Evolutionary conservation across 2,797 vertebrate species (phyloP).

Genomic region (Mycteria americana): DNA sequence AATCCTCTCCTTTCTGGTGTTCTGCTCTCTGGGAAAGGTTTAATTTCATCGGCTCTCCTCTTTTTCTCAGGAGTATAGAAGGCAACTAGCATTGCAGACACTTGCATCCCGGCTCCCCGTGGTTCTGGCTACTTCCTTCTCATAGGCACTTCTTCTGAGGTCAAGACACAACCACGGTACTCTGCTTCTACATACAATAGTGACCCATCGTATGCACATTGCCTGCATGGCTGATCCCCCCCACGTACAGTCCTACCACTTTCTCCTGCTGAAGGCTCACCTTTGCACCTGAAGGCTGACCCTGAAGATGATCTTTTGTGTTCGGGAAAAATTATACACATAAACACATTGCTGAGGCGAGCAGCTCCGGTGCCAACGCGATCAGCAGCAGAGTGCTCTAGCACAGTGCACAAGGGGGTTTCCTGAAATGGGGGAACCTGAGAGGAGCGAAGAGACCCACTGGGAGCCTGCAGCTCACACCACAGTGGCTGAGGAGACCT

Average conservation of each 20-base stretch:
- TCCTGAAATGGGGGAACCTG: neutral
- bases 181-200: neutral
- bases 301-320: neutral
- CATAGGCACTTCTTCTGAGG: neutral
- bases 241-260: neutral
- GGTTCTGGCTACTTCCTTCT: neutral
- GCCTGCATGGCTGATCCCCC: neutral
- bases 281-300: neutral
- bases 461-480: fast-evolving
- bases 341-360: neutral
- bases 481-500: neutral
- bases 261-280: neutral
- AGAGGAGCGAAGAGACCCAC: fast-evolving
- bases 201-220: fast-evolving
- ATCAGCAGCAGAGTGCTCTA: fast-evolving
- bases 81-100: neutral
- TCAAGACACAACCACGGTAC: neutral
- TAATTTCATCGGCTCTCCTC: neutral
- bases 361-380: fast-evolving
- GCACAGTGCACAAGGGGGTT: fast-evolving
- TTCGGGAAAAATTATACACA: neutral
- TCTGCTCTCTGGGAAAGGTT: neutral
- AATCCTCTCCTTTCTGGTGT: neutral
- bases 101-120: fast-evolving
- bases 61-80: neutral